Base-by-base conservation (phyloP, 2,797 vertebrate species). In the Schizopygopsis malacanthus region DNA sequence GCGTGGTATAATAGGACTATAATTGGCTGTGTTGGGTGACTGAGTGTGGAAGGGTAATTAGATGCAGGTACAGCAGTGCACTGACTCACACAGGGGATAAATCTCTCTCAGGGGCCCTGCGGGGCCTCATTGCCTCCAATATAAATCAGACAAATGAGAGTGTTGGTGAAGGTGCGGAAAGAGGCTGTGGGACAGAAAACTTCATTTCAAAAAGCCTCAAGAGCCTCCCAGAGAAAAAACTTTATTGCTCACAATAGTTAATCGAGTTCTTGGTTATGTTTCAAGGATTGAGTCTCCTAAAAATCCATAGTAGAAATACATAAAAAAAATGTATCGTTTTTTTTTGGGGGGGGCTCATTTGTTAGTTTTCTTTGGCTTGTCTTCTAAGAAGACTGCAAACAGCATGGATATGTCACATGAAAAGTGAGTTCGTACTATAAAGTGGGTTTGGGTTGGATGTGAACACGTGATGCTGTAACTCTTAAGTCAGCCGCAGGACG, bases 91-190 rank as follows among this genome's bases (percentile, higher is more conserved):
- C 28, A 65, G 75, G 63, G 73, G 65, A 69, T 76, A 78, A 73
- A 81, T 84, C 67, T 54, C 72, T 79, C 71, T 43, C 54, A 87
- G 92, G 87, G 92, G 93, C 94, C 92, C 92, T 89, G 89, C 92
- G 90, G 88, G 78, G 67, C 75, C 73, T 93, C 75, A 94, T 94
- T 95, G 95, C 92, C 90, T 96, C 94, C 94, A 94, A 95, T 96
- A 95, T 95, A 96, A 95, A 95, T 96, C 95, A 95, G 89, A 89
- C 84, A 90, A 83, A 81, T 89, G 93, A 94, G 93, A 94, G 94
- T 92, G 93, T 90, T 87, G 63, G 71, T 85, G 87, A 90, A 94
- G 93, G 93, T 93, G 94, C 90, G 93, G 93, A 96, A 94, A 95
- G 91, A 85, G 90, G 75, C 25, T 67, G 88, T 43, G 67, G 4